Percentiles rank a stretch among this genome's conserved stretches.
Evolutionary conservation across 2,888 invertebrate genomes (phyloP).

Genomic region (Cancer borealis): DNA sequence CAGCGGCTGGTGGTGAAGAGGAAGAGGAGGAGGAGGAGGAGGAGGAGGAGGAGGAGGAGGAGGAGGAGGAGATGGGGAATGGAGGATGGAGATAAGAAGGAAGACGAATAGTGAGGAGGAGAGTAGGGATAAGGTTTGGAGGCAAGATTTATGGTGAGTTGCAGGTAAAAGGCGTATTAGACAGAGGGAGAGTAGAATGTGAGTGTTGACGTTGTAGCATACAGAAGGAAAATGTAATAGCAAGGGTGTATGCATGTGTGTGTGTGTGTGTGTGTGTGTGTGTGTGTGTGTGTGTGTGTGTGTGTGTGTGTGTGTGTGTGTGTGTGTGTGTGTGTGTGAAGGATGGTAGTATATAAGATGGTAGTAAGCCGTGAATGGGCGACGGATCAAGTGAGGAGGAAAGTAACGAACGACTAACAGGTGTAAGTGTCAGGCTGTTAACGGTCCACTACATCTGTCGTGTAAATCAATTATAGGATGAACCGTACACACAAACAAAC

Average conservation of each 20-base stretch:
- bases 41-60: background rate
- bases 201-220: background rate
- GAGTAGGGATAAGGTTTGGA: slow-evolving; percentile 39
- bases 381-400: background rate
- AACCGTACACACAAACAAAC: background rate
- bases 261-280: background rate
- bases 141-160: slow-evolving; percentile 32
- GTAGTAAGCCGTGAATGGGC: background rate
- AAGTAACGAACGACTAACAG: background rate
- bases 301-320: background rate
- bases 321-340: slow-evolving; percentile 45
- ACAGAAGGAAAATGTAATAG: background rate
- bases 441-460: background rate
- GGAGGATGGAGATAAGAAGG: slow-evolving; percentile 16
- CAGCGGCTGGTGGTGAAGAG: background rate
- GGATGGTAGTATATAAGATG: too few species aligned
- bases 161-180: slow-evolving; percentile 41
- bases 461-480: slow-evolving; percentile 23
- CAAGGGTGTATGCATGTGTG: background rate
- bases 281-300: background rate
- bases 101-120: slow-evolving; percentile 22
- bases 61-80: background rate
- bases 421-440: slow-evolving; percentile 41
- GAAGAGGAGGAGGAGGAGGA: background rate
- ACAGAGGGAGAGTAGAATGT: slow-evolving; percentile 7